A percentile compares a stretch with the other conserved stretches of the same genome.
phyloP scores from a whole-genome alignment of 2,888 invertebrate species.

The Bellardia pandia region DNA sequence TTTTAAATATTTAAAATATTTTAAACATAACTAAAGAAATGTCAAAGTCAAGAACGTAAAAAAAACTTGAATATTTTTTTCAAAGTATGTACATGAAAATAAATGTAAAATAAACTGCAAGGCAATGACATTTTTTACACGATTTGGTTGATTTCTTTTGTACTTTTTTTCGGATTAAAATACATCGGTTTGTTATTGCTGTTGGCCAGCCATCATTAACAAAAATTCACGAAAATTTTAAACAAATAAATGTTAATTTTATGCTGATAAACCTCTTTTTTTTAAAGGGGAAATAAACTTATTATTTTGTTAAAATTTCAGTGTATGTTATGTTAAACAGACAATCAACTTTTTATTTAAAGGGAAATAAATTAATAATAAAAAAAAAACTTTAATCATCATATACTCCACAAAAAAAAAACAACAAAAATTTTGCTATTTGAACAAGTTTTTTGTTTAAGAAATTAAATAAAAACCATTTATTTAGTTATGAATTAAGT shows the following conservation, averaged over 20 bases:
- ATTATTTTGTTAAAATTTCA: slow-evolving; percentile 24
- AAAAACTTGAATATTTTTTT: neutral
- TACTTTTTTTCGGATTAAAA: neutral
- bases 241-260: slow-evolving; percentile 62
- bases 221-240: slow-evolving; percentile 34
- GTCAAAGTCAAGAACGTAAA: neutral
- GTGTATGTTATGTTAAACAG: slow-evolving; percentile 54
- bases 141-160: slow-evolving; percentile 39
- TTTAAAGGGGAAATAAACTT: neutral
- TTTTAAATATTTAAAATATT: too few species aligned
- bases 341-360: slow-evolving; percentile 52
- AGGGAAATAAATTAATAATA: neutral
- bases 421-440: slow-evolving; percentile 35
- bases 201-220: slow-evolving; percentile 37
- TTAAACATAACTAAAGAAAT: too few species aligned
- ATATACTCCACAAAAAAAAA: neutral
- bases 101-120: slow-evolving; percentile 40
- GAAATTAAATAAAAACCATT: slow-evolving; percentile 16
- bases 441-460: slow-evolving; percentile 17
- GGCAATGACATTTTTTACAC: slow-evolving; percentile 60
- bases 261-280: slow-evolving; percentile 55
- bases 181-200: slow-evolving; percentile 16
- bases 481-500: slow-evolving; percentile 54
- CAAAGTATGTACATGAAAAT: slow-evolving; percentile 35
- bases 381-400: slow-evolving; percentile 37